These are phyloP conservation scores for Euglossa dilemma DNA, from an alignment of 1,140 invertebrate species.

Conservation along the genomic window DNA sequence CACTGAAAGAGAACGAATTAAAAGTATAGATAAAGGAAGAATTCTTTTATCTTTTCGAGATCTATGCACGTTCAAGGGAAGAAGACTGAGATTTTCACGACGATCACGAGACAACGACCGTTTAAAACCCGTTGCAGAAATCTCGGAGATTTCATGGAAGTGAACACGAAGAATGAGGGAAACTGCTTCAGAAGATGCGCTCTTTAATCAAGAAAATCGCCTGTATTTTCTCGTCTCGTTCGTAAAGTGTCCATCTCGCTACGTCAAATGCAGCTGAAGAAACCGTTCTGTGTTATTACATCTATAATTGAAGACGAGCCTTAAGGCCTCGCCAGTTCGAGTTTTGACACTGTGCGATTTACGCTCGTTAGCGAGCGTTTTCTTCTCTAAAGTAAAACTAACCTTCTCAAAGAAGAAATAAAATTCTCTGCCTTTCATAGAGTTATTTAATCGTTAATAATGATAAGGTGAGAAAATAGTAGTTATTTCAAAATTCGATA, in stretches of 20 bases:
- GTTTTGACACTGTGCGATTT: neutral
- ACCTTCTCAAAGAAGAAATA: too few species aligned
- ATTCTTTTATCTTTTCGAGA: too few species aligned
- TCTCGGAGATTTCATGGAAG: neutral
- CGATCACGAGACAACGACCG: neutral
- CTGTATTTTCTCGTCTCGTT: neutral
- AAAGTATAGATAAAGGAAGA: too few species aligned
- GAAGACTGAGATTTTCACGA: neutral
- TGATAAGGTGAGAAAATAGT: too few species aligned
- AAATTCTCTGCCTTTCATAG: too few species aligned
- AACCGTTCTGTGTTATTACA: conserved; percentile 10
- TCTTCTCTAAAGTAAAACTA: too few species aligned
- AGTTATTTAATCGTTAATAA: too few species aligned
- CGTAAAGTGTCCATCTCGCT: conserved; percentile 4
- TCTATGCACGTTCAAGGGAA: neutral
- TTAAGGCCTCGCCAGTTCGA: neutral
- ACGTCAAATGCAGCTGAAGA: neutral
- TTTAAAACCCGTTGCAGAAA: neutral
- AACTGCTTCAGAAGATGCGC: neutral
- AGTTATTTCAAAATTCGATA: too few species aligned
- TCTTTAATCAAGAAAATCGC: conserved; percentile 50
- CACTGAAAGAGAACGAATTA: too few species aligned
- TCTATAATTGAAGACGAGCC: conserved; percentile 10
- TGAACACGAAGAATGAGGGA: neutral
- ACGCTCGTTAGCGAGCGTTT: neutral